phyloP scores from a whole-genome alignment of 2,888 invertebrate genomes.

The Coenonympha arcania region DNA sequence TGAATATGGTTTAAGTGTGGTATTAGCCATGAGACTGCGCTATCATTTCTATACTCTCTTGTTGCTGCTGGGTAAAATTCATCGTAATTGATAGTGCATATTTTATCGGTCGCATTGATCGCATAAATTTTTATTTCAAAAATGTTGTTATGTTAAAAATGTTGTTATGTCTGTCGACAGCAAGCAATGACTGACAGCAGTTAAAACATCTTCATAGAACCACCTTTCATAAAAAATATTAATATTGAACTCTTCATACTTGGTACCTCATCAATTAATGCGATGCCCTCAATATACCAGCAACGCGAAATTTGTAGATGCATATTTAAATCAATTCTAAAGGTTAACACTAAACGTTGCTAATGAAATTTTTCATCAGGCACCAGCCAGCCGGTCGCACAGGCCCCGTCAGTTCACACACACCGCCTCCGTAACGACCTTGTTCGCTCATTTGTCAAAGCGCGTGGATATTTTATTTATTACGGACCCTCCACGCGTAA shows the following conservation, averaged over 20 bases:
- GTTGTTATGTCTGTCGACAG: too few species aligned
- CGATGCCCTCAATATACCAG: not conserved
- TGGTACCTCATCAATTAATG: not conserved
- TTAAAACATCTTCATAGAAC: too few species aligned
- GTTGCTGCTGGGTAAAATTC: too few species aligned
- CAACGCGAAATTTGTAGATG: slow-evolving; percentile 3
- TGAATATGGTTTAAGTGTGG: too few species aligned
- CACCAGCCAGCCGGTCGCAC: slow-evolving; percentile 18
- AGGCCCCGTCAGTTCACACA: slow-evolving; percentile 33
- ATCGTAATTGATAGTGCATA: too few species aligned
- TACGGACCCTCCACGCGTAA: slow-evolving; percentile 62
- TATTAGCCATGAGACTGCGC: too few species aligned
- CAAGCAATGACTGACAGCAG: too few species aligned
- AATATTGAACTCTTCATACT: not conserved
- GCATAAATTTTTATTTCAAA: too few species aligned
- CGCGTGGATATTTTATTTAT: slow-evolving; percentile 68
- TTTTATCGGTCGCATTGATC: too few species aligned
- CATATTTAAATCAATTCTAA: slow-evolving; percentile 11
- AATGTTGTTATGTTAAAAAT: too few species aligned
- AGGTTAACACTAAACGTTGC: slow-evolving; percentile 10
- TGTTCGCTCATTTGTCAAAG: slow-evolving; percentile 71
- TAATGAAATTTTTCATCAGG: slow-evolving; percentile 14
- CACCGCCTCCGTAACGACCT: slow-evolving; percentile 58
- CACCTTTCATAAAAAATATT: not conserved
- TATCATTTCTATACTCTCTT: too few species aligned